phyloP scores from a whole-genome alignment of 2,888 invertebrate species.

The Cheilosia variabilis region DNA sequence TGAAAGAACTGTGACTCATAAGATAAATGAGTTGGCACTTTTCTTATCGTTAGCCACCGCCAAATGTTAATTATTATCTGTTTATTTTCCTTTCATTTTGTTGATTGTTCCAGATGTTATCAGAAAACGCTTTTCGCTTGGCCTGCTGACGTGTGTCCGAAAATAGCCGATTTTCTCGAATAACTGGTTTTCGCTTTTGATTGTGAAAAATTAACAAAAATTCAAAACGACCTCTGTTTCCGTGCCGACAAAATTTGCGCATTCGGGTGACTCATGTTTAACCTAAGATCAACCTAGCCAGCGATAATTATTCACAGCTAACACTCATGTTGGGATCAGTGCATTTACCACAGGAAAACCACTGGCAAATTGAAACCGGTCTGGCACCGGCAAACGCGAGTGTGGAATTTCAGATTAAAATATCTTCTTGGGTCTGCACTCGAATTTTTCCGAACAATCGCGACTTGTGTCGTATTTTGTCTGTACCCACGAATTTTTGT shows the following conservation, averaged over 20 bases:
- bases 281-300: too few relatives aligned
- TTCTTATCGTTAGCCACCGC: slow-evolving; percentile 1
- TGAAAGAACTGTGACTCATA: neutral
- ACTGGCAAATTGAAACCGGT: slow-evolving; percentile 10
- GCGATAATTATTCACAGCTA: too few relatives aligned
- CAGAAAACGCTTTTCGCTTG: neutral
- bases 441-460: neutral
- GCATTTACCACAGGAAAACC: neutral
- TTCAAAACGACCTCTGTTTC: too few relatives aligned
- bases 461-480: neutral
- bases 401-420: slow-evolving; percentile 45
- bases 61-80: neutral
- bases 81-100: neutral
- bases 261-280: too few relatives aligned
- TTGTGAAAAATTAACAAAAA: too few relatives aligned
- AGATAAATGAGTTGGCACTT: neutral
- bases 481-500: neutral
- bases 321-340: too few relatives aligned
- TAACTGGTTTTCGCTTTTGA: too few relatives aligned
- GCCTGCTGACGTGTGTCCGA: neutral
- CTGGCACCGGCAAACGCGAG: slow-evolving; percentile 10
- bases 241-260: too few relatives aligned
- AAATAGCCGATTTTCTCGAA: too few relatives aligned
- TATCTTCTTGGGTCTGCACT: slow-evolving; percentile 15
- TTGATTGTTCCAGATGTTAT: neutral